Evolutionary conservation across 2,113 vertebrate genomes (phyloP).

Genomic region (Gobius niger): DNA sequence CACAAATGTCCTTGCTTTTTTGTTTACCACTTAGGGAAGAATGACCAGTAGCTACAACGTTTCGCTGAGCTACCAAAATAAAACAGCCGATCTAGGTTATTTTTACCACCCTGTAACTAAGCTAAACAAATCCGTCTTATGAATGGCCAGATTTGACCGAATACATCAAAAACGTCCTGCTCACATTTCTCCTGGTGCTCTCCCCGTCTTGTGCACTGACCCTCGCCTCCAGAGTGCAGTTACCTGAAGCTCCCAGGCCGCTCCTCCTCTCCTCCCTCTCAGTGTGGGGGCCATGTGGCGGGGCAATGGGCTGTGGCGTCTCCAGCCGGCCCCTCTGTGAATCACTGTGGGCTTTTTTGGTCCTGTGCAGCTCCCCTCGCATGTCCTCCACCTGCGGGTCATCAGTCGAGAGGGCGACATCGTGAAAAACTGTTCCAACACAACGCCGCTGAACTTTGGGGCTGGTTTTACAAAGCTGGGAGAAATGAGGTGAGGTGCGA

Average conservation of each 20-base stretch:
- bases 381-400: conserved; percentile 84
- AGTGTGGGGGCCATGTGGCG: conserved; percentile 54
- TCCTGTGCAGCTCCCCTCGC: conserved; percentile 80
- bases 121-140: no score
- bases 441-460: no score
- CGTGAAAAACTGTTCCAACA: background rate
- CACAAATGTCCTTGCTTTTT: no score
- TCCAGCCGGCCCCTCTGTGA: conserved; percentile 76
- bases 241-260: conserved; percentile 67
- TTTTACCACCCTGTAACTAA: no score
- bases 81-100: no score
- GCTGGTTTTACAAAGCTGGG: background rate
- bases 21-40: no score
- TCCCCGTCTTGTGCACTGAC: background rate
- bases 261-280: conserved; percentile 71
- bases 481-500: no score
- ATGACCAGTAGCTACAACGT: no score
- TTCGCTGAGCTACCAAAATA: no score
- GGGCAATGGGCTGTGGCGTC: conserved; percentile 65
- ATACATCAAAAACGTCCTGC: no score
- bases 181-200: background rate
- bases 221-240: conserved; percentile 16
- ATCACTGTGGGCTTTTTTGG: conserved; percentile 76
- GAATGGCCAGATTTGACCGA: no score
- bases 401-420: conserved; percentile 10